Evolutionary conservation across 64 coral and sea anemone species (phyloP).

Genomic region (Dendronephthya gigantea): DNA sequence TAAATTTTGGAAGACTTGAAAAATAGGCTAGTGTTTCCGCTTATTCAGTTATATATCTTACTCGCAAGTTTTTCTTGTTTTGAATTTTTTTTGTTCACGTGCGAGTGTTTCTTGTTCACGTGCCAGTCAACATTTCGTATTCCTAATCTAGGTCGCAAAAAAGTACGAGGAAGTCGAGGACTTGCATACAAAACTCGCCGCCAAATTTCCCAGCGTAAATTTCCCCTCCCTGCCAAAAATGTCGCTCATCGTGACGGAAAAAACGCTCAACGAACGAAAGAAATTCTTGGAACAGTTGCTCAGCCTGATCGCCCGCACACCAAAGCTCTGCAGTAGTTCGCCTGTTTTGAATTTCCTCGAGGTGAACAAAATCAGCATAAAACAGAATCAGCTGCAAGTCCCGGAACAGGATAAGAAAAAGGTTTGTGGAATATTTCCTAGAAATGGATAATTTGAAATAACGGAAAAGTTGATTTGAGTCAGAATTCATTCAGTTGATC

Average conservation of each 20-base stretch:
- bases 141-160: neutral
- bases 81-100: too few relatives aligned
- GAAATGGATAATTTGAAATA: neutral
- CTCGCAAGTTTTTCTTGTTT: too few relatives aligned
- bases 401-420: neutral
- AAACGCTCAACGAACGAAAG: neutral
- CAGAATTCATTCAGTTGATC: too few relatives aligned
- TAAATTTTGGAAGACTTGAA: too few relatives aligned
- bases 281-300: neutral
- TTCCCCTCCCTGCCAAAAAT: neutral
- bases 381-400: neutral
- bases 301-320: neutral
- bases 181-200: neutral
- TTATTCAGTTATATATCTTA: too few relatives aligned
- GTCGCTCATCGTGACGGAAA: neutral
- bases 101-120: too few relatives aligned
- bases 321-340: neutral
- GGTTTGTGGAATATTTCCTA: neutral
- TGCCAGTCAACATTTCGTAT: neutral
- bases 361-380: neutral
- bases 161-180: slow-evolving; percentile 11
- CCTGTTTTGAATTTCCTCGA: neutral
- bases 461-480: too few relatives aligned
- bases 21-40: too few relatives aligned
- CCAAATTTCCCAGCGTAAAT: slow-evolving; percentile 2